A percentile compares a stretch with the other conserved stretches of the same genome.
Conservation (phyloP, 2,113 vertebrate species). For the Dromas ardeola region DNA sequence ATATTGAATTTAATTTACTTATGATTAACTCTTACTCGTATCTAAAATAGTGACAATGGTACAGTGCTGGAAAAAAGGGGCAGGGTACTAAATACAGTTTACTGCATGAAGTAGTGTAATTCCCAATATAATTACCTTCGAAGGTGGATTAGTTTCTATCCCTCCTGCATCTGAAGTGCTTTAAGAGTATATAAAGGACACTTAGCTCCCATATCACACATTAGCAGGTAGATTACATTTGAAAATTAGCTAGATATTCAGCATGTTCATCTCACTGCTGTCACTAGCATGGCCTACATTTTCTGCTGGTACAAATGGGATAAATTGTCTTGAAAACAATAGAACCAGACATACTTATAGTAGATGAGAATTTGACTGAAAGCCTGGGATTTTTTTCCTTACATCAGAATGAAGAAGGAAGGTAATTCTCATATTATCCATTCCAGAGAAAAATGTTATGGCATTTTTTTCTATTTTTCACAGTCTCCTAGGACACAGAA, state of each 20-base stretch:
- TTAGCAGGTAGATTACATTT: conserved; percentile 12
- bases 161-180: neutral
- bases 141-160: conserved; percentile 37
- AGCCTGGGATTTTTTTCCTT: neutral
- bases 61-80: neutral
- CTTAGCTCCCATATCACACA: conserved; percentile 6
- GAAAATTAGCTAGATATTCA: conserved; percentile 25
- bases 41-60: neutral
- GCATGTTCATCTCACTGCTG: neutral
- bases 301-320: conserved; percentile 38
- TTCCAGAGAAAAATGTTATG: neutral
- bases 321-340: conserved; percentile 30
- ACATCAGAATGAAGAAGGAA: neutral
- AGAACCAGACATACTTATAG: neutral
- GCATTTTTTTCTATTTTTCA: conserved; percentile 24
- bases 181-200: conserved; percentile 16
- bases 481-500: neutral
- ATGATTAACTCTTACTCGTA: conserved; percentile 17
- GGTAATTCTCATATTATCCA: neutral
- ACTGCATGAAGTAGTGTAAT: conserved; percentile 62
- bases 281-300: neutral
- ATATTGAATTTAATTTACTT: conserved; percentile 15
- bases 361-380: neutral
- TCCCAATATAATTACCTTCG: conserved; percentile 68
- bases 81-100: conserved; percentile 34